Evolutionary conservation across 2,797 vertebrate species (phyloP), one percentile per base, ranked within the genome.

Genomic region (Manis javanica): DNA sequence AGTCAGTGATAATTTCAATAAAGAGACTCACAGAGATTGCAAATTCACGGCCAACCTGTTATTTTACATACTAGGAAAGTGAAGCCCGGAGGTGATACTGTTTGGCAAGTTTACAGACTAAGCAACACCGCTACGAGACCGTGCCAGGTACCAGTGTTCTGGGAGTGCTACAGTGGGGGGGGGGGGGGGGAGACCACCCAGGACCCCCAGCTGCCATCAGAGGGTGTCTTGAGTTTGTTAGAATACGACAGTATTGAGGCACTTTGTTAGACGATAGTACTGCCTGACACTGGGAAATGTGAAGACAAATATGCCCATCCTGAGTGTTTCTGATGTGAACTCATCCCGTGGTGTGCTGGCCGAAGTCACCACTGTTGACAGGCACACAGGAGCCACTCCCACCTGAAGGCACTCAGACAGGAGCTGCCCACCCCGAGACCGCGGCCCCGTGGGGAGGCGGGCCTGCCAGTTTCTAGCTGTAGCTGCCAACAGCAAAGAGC

Each of bases 271-370:
- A 63, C 0, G 3, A 72, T 42, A 42, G 42, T 34, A 26, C n/a
- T 51, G 3, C 29, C 39, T 23, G 39, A 16, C 21, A 21, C 49
- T 16, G 23, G 29, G 46, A 53, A 46, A 53, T 13, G 66, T 18
- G n/a, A 42, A 18, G 9, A 24, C 16, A 24, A 37, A 21, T 8
- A 12, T 2, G 1, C 46, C 18, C 0, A 11, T 18, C 16, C 42
- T 1, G 29, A 42, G 6, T 29, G 13, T 72, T 63, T 5, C 9
- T 49, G 8, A 55, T 18, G 68, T 31, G 34, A 34, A 12, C 46
- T 42, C 21, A 26, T 63, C 66, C 39, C 4, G 5, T 0, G 9
- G n/a, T 12, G 21, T 15, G 3, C 39, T 49, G 6, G 31, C 24
- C n/a, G 46, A 46, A 46, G 46, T 10, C 11, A 46, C 46, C 46